These are phyloP conservation scores for Rambutsinella grinnellia DNA, from an alignment of 2,888 invertebrate genomes.

Conservation along the genomic window DNA sequence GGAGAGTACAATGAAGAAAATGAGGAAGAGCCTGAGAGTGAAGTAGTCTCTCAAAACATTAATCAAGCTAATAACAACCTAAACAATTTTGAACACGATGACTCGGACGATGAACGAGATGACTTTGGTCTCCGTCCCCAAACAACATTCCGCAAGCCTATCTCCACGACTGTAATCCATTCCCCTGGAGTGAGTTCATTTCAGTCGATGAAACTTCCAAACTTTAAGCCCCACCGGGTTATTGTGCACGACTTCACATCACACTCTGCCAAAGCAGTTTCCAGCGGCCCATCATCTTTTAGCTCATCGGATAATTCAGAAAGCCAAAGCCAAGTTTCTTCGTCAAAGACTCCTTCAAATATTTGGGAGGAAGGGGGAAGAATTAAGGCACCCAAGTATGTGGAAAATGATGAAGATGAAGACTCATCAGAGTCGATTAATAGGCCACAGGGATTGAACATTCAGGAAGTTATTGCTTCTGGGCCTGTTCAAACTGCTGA, in stretches of 20 bases:
- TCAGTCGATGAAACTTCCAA: constrained; percentile 49
- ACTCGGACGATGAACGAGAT: constrained; percentile 46
- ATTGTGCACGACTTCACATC: constrained; percentile 54
- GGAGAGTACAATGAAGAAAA: not conserved
- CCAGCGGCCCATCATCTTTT: constrained; percentile 37
- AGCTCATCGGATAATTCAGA: constrained; percentile 32
- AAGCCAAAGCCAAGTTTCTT: constrained; percentile 22
- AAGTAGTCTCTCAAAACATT: constrained; percentile 22
- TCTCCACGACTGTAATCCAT: constrained; percentile 53
- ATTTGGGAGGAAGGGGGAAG: constrained; percentile 17
- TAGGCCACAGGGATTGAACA: constrained; percentile 32
- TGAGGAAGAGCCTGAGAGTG: constrained; percentile 9
- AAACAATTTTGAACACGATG: constrained; percentile 18
- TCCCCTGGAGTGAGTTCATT: constrained; percentile 49
- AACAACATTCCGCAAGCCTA: constrained; percentile 35
- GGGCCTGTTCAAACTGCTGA: constrained; percentile 48
- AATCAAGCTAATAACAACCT: not conserved
- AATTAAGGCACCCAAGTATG: constrained; percentile 41
- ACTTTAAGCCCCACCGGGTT: constrained; percentile 49
- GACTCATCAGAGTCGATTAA: constrained; percentile 30
- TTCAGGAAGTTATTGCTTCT: constrained; percentile 46
- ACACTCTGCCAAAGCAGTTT: constrained; percentile 37
- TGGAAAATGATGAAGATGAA: constrained; percentile 32
- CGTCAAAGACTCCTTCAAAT: constrained; percentile 4
- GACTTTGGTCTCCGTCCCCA: constrained; percentile 45